Evolutionary conservation across 35 echinoderm and acorn worm genomes (phyloP), one percentile per base, ranked within the genome.

Genomic region (Acanthaster planci): DNA sequence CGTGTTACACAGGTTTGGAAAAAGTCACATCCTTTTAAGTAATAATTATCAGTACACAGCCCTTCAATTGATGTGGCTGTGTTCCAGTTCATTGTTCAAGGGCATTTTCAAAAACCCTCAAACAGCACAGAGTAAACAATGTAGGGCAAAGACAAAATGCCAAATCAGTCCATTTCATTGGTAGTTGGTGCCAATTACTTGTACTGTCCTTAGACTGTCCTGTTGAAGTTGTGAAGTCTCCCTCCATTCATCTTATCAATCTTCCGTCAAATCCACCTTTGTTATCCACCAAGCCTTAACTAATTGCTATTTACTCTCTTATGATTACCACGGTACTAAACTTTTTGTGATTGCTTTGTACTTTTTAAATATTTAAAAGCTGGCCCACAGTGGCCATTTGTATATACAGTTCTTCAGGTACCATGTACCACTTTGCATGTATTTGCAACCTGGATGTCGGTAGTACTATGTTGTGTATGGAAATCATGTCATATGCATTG

Each of bases 341-440:
- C 37, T 40, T 26, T 75, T 85, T 55, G 38, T 84, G 55, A 55
- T 27, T 72, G 6, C 26, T 84, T 84, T 83, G 23, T 84, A 40
- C 39, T 50, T 40, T 37, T 77, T 68, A 10, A 18, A 72, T 83
- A 58, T 83, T 58, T 83, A 83, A 57, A 27, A 54, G 37, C 37
- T 56, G 54, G 54, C 38, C 80, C 51, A 83, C 34, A 83, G 9
- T 72, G 26, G 42, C 42, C 42, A 27, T 67, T 68, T 72, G 22
- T 72, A 72, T 72, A 72, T 72, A 36, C 64, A 72, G 14, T 72
- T 72, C 34, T 34, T 72, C 64, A 72, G 42, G 42, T 47, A 47
- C 42, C 42, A 12, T 47, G 42, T 47, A 47, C 42, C 42, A 12
- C 34, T 34, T 31, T 72, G 64, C 34, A 26, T 72, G 64, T 72